Percentiles rank a stretch among this genome's conserved stretches.
These are phyloP conservation scores for Gastracanthus pulcherrimus DNA, from an alignment of 2,888 invertebrate genomes.

Conservation along the genomic window DNA sequence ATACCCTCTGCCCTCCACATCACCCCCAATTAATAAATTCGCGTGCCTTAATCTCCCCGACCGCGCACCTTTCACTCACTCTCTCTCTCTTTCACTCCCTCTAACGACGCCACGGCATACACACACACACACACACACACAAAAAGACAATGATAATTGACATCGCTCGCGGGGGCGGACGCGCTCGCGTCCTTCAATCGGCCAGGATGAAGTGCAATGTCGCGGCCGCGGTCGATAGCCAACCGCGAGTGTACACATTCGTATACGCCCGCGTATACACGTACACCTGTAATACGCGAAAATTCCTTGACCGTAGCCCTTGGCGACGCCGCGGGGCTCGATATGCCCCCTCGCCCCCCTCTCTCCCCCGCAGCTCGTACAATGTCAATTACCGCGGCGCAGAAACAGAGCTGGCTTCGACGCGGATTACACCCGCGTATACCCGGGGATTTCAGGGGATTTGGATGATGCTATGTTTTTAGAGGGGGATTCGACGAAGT, in stretches of 20 bases:
- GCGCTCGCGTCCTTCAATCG: conserved; percentile 47
- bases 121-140: background rate
- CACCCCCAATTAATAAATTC: background rate
- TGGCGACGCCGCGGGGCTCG: conserved; percentile 25
- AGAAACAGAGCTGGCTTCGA: background rate
- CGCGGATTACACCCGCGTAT: background rate
- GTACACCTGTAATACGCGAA: background rate
- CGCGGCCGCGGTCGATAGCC: conserved; percentile 31
- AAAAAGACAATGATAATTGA: conserved; percentile 21
- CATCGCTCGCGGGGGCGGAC: no score
- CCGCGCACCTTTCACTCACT: background rate
- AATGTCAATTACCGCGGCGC: conserved; percentile 4
- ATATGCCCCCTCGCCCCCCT: background rate
- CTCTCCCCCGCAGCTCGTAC: background rate
- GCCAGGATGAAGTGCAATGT: conserved; percentile 53
- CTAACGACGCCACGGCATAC: background rate
- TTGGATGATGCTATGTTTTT: no score
- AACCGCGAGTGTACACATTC: background rate
- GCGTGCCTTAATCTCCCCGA: conserved; percentile 10
- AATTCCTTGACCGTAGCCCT: conserved; percentile 51
- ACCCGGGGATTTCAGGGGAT: background rate
- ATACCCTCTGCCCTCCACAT: background rate
- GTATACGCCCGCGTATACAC: background rate
- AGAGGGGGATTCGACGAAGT: no score
- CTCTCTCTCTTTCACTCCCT: no score